Evolutionary conservation across 2,888 invertebrate genomes (phyloP), one percentile per base, ranked within the genome.

Genomic region (Pachliopta kotzebuea): DNA sequence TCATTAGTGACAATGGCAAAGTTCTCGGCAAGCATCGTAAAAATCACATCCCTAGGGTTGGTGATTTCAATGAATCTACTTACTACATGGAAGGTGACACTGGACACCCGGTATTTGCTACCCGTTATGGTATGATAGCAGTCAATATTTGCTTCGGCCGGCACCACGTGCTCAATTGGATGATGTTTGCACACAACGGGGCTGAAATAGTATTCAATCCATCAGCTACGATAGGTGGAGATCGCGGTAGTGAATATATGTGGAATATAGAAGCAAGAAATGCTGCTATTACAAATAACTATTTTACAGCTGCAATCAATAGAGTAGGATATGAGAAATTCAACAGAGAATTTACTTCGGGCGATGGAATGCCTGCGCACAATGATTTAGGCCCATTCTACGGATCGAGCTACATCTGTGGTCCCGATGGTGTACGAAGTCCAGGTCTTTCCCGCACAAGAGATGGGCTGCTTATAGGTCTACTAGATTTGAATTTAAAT

Each of bases 61-160:
- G 98, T 0, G 99, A 99, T 85, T 99, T 99, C 85, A 99, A 99
- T 81, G 99, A 99, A 90, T 98, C 98, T 0, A 98, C 97, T 54
- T 99, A 99, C 81, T 99, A 99, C 84, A 94, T 96, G 93, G 98
- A 98, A 86, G 98, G 99, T 1, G 95, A 96, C 76, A 95, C 98
- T 0, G 99, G 99, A 0, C 99, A 99, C 87, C 97, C 96, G 0
- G 98, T 99, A 9, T 98, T 97, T 76, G 85, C 95, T 78, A 98
- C 97, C 0, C 93, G 95, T 66, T 97, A 95, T 80, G 97, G 97
- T 11, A 96, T 95, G 78, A 96, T 99, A 68, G 99, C 95, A 0
- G 94, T 99, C 18, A 99, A 98, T 80, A 98, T 99, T 72, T 99
- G 99, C 85, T 99, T 98, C 83, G 99, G 98, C 0, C 94, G 99